Evolutionary conservation across 2,113 vertebrate species (phyloP).

Genomic region (Numenius arquata): DNA sequence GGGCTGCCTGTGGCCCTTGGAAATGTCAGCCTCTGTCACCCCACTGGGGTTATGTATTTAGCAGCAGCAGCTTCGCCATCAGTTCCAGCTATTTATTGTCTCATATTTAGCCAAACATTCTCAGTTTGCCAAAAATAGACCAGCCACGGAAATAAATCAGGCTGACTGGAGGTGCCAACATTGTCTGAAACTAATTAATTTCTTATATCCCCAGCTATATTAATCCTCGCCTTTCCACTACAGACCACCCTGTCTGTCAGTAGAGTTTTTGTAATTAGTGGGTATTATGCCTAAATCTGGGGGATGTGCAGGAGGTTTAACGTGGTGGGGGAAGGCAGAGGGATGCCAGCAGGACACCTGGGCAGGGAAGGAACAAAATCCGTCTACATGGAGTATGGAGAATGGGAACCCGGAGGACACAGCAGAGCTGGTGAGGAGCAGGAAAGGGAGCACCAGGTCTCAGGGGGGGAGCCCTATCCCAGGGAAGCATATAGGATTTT

Average conservation of each 20-base stretch:
- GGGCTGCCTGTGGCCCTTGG: neutral
- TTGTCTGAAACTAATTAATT: constrained; percentile 47
- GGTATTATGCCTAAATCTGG: neutral
- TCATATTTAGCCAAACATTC: constrained; percentile 13
- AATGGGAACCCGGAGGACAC: fast-evolving
- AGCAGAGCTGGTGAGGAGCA: neutral
- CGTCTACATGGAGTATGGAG: fast-evolving
- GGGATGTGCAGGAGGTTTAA: neutral
- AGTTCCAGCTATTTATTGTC: neutral
- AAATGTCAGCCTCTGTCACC: neutral
- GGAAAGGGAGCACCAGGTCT: neutral
- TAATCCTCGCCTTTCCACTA: neutral
- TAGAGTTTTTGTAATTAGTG: neutral
- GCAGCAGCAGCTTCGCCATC: neutral
- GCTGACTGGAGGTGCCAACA: constrained; percentile 37
- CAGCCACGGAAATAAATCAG: constrained; percentile 29
- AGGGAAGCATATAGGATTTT: neutral
- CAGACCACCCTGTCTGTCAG: neutral
- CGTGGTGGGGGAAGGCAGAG: neutral
- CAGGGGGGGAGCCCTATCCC: fast-evolving
- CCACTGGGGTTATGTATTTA: neutral
- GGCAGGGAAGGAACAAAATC: neutral
- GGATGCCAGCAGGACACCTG: neutral
- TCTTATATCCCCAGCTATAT: neutral
- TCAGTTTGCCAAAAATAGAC: constrained; percentile 30